These are phyloP conservation scores for Brachionus calyciflorus DNA, from an alignment of 1,140 invertebrate species.

Conservation along the genomic window DNA sequence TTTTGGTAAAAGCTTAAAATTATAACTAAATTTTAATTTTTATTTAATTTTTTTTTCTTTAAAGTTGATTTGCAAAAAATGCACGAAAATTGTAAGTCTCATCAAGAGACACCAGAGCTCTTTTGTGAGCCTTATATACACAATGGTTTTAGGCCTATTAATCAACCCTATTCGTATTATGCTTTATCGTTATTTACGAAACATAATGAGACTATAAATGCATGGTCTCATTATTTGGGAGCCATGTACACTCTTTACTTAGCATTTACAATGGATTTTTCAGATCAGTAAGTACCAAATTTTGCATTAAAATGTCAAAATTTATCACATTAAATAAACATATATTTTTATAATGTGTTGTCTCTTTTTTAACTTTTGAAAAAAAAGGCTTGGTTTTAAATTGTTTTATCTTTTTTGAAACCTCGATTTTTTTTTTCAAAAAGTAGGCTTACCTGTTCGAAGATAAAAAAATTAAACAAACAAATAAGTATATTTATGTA, in stretches of 20 bases:
- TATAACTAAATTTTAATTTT: background rate
- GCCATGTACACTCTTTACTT: conserved; percentile 50
- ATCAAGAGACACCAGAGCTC: conserved; percentile 50
- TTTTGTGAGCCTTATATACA: conserved; percentile 54
- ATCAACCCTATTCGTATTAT: conserved; percentile 55
- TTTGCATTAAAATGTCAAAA: background rate
- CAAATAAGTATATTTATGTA: no score
- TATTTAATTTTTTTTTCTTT: background rate
- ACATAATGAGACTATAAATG: conserved; percentile 58
- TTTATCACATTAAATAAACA: no score
- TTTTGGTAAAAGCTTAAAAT: conserved; percentile 21
- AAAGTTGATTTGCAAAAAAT: background rate
- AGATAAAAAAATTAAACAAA: no score
- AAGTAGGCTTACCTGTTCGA: no score
- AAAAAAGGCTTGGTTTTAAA: no score
- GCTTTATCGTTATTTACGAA: conserved; percentile 54
- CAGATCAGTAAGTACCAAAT: conserved; percentile 10
- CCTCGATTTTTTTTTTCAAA: no score
- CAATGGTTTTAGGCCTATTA: conserved; percentile 52
- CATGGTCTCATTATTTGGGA: conserved; percentile 57
- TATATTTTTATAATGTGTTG: no score
- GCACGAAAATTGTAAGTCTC: conserved; percentile 27
- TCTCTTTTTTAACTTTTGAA: no score
- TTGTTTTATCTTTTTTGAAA: no score
- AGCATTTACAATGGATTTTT: conserved; percentile 47